Percentiles rank a stretch among this genome's conserved stretches.
phyloP scores from a whole-genome alignment of 2,888 invertebrate species.

The Linnaemya tessellans region DNA sequence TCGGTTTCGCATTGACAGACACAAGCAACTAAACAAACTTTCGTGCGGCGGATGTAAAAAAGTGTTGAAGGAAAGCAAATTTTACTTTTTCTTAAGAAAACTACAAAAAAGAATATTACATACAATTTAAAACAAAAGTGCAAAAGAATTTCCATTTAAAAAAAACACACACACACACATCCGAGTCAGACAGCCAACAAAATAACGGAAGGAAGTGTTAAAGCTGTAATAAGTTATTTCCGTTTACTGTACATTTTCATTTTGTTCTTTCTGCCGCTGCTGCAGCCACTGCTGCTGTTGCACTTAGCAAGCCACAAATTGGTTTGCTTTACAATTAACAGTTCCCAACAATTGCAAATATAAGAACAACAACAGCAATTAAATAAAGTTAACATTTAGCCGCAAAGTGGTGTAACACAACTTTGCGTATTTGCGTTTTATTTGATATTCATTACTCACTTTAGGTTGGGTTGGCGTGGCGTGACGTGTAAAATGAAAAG shows the following conservation, averaged over 20 bases:
- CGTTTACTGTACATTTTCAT: constrained; percentile 44
- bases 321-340: constrained; percentile 43
- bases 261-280: constrained; percentile 5
- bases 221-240: constrained; percentile 62
- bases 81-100: constrained; percentile 31
- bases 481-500: constrained; percentile 81
- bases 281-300: neutral
- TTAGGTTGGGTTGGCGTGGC: constrained; percentile 25
- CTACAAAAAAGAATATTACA: constrained; percentile 46
- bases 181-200: neutral
- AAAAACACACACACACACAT: neutral
- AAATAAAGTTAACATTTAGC: constrained; percentile 51
- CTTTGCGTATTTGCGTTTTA: constrained; percentile 44
- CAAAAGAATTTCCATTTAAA: constrained; percentile 25
- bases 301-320: constrained; percentile 58
- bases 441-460: constrained; percentile 27
- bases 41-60: constrained; percentile 1
- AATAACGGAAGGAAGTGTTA: constrained; percentile 68
- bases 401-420: constrained; percentile 63
- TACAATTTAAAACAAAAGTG: constrained; percentile 37
- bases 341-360: constrained; percentile 35
- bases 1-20: constrained; percentile 8
- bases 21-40: constrained; percentile 10
- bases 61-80: constrained; percentile 16
- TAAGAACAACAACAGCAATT: constrained; percentile 59